Conservation (phyloP, 30 jellyfish, hydroid and myxozoan species). For the Haliclystus octoradiatus region DNA sequence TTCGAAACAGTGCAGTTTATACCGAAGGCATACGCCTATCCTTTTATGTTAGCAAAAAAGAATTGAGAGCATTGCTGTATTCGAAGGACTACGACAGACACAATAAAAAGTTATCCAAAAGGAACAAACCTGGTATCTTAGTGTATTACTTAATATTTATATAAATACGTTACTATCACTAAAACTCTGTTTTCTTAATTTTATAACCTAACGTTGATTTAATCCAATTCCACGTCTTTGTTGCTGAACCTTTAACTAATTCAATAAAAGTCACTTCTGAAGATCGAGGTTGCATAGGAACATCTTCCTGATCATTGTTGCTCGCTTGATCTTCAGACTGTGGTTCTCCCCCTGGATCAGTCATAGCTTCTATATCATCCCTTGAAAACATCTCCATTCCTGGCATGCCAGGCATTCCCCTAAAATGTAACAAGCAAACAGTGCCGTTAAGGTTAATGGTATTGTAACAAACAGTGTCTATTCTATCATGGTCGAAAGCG, state of each 20-base stretch:
- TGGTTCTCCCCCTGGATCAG: slow-evolving; percentile 22
- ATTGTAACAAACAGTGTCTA: too few relatives aligned
- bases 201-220: slow-evolving; percentile 26
- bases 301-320: neutral
- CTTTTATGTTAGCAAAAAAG: too few relatives aligned
- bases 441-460: too few relatives aligned
- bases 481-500: neutral
- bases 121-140: too few relatives aligned
- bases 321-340: neutral
- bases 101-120: too few relatives aligned
- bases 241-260: slow-evolving; percentile 25
- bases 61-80: too few relatives aligned
- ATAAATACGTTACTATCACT: too few relatives aligned
- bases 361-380: slow-evolving; percentile 72
- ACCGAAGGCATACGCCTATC: too few relatives aligned
- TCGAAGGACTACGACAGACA: too few relatives aligned
- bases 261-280: slow-evolving; percentile 41
- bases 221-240: slow-evolving; percentile 14
- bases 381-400: slow-evolving; percentile 84
- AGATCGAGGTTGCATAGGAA: neutral
- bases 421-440: neutral
- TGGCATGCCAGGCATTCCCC: slow-evolving; percentile 92
- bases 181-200: slow-evolving; percentile 30
- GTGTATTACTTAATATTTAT: too few relatives aligned
- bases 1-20: too few relatives aligned